Base-by-base conservation (phyloP, 2,797 vertebrate genomes). In the Propithecus perrieri region DNA sequence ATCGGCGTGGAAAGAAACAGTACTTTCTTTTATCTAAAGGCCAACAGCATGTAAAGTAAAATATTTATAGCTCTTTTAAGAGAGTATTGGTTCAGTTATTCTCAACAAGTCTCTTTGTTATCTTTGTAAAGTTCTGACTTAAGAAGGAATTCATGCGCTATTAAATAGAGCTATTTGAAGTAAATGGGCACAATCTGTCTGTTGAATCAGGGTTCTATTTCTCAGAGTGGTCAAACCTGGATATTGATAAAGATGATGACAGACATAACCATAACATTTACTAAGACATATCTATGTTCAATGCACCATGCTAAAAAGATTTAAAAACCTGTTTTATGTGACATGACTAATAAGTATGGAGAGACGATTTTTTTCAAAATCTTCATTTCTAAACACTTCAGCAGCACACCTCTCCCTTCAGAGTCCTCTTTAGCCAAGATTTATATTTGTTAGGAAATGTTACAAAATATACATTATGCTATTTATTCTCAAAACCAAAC, bases 41-140 rank as follows among this genome's bases (percentile, higher is more conserved):
- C 26, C 46, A 94, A 61, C 5, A 75, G 9, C 5, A 79, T 43
- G 20, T 80, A 91, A 93, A 94, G 33, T 67, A 94, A 96, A 92
- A 86, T 55, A 96, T 76, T 91, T 85, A 41, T 75, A 75, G 46
- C 12, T 61, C 55, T 91, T 95, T 85, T 93, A 85, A 88, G 50
- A 91, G 13, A 53, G 2, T 30, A 67, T 88, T 24, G 15, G 14
- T 59, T 93, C n/a, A 92, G 72, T 69, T 92, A 75, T 79, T 89
- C 75, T 94, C 18, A 94, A 35, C 12, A 83, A 93, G 86, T 55
- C 22, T 79, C 24, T 78, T 30, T 95, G 69, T 91, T 86, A 48
- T 75, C 53, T 89, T 85, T 85, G 76, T 67, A 75, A 89, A 86
- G 4, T 89, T 69, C 15, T 85, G 48, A 74, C 11, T 92, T 72